phyloP scores from a whole-genome alignment of 2,113 vertebrate genomes.

The Chaetura pelagica region DNA sequence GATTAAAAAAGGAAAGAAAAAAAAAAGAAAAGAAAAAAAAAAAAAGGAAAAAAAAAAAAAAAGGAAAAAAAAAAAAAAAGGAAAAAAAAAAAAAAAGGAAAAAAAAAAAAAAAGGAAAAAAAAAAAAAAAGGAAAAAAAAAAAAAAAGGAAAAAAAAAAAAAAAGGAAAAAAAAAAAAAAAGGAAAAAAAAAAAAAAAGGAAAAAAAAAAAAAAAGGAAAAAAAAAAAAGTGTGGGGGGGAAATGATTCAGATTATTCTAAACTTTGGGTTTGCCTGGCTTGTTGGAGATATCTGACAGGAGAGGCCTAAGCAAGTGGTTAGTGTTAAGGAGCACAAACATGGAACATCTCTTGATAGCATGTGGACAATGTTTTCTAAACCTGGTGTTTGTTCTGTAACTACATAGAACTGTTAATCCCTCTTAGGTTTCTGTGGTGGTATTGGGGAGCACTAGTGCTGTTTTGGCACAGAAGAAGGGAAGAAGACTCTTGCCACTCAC shows the following conservation, averaged over 20 bases:
- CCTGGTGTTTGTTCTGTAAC: background rate
- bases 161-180: no score
- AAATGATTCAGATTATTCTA: background rate
- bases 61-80: no score
- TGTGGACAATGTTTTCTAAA: background rate
- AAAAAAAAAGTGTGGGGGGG: rapidly evolving
- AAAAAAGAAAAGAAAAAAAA: no score
- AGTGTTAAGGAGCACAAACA: background rate
- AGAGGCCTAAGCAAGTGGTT: background rate
- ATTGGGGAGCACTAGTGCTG: background rate
- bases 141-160: no score
- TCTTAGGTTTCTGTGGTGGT: background rate
- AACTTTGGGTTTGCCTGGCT: rapidly evolving
- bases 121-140: no score
- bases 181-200: rapidly evolving
- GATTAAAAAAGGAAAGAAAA: no score
- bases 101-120: no score
- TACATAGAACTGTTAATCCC: background rate
- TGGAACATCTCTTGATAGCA: background rate
- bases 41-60: no score
- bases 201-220: no score
- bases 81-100: rapidly evolving
- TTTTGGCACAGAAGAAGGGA: background rate
- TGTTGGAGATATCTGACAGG: background rate
- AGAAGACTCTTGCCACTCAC: background rate